Percentiles rank a stretch among this genome's conserved stretches.
phyloP scores from a whole-genome alignment of 2,113 vertebrate species.

The Casuarius casuarius region DNA sequence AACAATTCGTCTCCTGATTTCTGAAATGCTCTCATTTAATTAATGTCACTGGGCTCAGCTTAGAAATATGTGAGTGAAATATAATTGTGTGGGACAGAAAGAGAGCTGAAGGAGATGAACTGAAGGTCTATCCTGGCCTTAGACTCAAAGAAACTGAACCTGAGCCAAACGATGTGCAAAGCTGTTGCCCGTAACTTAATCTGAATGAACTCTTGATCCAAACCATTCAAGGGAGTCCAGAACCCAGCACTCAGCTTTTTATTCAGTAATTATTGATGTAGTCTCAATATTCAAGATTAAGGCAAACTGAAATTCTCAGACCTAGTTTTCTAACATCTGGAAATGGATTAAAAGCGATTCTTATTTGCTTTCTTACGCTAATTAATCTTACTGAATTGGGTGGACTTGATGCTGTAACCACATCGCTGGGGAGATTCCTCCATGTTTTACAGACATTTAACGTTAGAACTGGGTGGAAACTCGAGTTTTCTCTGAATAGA shows the following conservation, averaged over 20 bases:
- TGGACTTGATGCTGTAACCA: not conserved
- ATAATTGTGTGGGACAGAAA: constrained; percentile 35
- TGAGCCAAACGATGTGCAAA: constrained; percentile 19
- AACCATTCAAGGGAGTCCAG: not conserved
- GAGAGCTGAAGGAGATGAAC: not conserved
- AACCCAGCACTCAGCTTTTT: constrained; percentile 25
- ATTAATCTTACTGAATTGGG: constrained; percentile 43
- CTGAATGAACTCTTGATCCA: constrained; percentile 29
- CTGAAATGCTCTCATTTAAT: constrained; percentile 59
- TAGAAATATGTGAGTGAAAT: constrained; percentile 47
- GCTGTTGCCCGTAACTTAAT: constrained; percentile 27
- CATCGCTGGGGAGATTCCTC: not conserved
- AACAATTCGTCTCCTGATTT: constrained; percentile 30
- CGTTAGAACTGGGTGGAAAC: not conserved
- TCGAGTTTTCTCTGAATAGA: not conserved
- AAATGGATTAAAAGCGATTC: constrained; percentile 43
- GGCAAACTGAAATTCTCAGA: constrained; percentile 17
- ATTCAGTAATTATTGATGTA: constrained; percentile 45
- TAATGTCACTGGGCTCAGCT: constrained; percentile 31
- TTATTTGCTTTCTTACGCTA: constrained; percentile 39
- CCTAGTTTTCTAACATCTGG: constrained; percentile 18
- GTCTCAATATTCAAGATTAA: constrained; percentile 15
- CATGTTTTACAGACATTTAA: not conserved
- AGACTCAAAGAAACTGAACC: not conserved
- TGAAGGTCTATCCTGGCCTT: constrained; percentile 11